Evolutionary conservation across 1,140 invertebrate species (phyloP).

Genomic region (Drosophila parvula): DNA sequence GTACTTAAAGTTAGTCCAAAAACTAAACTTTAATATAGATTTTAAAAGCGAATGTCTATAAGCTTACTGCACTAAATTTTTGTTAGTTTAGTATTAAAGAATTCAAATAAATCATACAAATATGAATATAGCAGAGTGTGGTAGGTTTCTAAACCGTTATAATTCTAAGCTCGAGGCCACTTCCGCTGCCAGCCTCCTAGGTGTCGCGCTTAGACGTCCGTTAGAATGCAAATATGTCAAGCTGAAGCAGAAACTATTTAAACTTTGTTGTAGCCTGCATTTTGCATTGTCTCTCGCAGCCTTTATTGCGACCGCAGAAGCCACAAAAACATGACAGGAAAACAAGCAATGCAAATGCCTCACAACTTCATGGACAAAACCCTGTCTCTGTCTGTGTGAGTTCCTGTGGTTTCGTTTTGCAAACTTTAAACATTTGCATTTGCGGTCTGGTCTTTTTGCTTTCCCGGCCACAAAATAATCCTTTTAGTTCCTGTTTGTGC

Average conservation of each 20-base stretch:
- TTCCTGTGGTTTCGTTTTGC: constrained; percentile 30
- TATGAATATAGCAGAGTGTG: background rate
- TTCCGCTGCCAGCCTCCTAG: constrained; percentile 3
- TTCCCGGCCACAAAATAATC: constrained; percentile 54
- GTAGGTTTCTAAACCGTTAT: background rate
- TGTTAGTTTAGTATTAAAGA: background rate
- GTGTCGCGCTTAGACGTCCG: constrained; percentile 33
- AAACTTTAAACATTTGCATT: constrained; percentile 68
- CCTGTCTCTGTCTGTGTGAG: constrained; percentile 4
- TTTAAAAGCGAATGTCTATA: background rate
- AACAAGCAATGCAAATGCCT: constrained; percentile 41
- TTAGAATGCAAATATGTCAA: constrained; percentile 32
- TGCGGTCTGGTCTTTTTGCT: constrained; percentile 47
- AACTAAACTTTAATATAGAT: background rate
- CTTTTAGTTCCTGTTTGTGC: constrained; percentile 41
- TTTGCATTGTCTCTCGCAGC: constrained; percentile 1
- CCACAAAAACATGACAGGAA: constrained; percentile 40
- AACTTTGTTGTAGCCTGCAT: background rate
- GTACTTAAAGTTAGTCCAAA: background rate
- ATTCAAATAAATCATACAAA: background rate
- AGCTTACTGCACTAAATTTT: background rate
- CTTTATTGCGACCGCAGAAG: constrained; percentile 27
- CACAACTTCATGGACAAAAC: constrained; percentile 7
- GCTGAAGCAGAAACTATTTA: background rate
- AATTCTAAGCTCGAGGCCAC: background rate